phyloP scores from a whole-genome alignment of 2,113 vertebrate species.

The Poeciliopsis occidentalis region DNA sequence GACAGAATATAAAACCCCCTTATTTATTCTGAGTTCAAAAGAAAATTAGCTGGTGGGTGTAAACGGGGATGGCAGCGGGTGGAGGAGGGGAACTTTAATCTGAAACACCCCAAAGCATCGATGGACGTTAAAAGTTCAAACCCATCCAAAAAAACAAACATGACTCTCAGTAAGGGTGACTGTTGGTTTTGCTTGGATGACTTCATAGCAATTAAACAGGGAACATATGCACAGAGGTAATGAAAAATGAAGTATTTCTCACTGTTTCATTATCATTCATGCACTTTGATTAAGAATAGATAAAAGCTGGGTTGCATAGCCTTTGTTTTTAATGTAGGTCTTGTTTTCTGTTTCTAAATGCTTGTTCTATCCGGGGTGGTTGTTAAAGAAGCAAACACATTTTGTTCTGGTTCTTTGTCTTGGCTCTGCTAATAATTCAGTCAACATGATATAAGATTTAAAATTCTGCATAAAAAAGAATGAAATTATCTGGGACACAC shows the following conservation, averaged over 20 bases:
- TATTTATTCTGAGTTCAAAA: not conserved
- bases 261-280: too few relatives aligned
- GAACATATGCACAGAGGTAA: too few relatives aligned
- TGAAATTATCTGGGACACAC: not conserved
- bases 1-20: not conserved
- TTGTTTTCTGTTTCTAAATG: not conserved
- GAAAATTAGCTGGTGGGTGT: not conserved
- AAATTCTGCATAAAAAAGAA: not conserved
- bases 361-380: not conserved
- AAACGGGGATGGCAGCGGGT: not conserved
- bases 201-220: too few relatives aligned
- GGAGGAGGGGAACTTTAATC: not conserved
- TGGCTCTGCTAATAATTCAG: not conserved
- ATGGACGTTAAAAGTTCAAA: too few relatives aligned
- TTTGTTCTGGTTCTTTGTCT: not conserved
- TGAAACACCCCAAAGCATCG: not conserved
- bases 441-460: not conserved
- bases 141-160: too few relatives aligned
- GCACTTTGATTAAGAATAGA: too few relatives aligned
- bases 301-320: too few relatives aligned
- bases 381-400: not conserved
- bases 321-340: not conserved
- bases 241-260: too few relatives aligned
- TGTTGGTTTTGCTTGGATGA: too few relatives aligned
- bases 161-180: too few relatives aligned